Evolutionary conservation across 2,113 vertebrate species (phyloP).

Genomic region (Poecile atricapillus): DNA sequence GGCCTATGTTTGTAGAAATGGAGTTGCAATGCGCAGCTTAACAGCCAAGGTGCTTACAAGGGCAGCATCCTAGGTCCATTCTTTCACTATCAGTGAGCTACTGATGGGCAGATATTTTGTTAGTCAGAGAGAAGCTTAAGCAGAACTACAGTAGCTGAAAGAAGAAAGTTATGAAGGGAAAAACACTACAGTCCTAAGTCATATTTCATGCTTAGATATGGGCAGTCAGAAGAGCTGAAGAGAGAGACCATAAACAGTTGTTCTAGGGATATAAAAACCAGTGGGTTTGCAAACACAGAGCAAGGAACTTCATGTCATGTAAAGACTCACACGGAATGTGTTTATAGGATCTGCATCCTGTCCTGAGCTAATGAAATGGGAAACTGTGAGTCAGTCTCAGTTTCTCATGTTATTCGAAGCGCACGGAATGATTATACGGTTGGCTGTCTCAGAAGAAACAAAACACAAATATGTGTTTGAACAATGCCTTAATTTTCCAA

Average conservation of each 20-base stretch:
- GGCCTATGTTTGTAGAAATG: neutral
- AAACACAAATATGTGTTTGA: slow-evolving; percentile 53
- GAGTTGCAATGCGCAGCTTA: neutral
- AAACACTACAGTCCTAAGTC: neutral
- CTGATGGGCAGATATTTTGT: neutral
- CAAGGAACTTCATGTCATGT: slow-evolving; percentile 19
- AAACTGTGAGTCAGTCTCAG: slow-evolving; percentile 64
- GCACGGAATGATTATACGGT: slow-evolving; percentile 19
- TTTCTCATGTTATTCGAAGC: slow-evolving; percentile 38
- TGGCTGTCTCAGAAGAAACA: slow-evolving; percentile 58
- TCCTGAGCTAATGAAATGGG: slow-evolving; percentile 48
- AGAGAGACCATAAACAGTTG: slow-evolving; percentile 14
- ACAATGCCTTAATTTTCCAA: slow-evolving; percentile 48
- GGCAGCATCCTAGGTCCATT: neutral
- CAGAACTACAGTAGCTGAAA: neutral
- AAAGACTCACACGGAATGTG: slow-evolving; percentile 35
- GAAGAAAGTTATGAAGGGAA: neutral
- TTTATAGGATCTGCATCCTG: slow-evolving; percentile 66
- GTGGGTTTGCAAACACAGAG: neutral
- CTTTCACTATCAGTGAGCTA: neutral
- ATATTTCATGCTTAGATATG: neutral
- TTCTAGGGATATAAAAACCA: neutral
- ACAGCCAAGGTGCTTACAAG: neutral
- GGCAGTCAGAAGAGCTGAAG: neutral
- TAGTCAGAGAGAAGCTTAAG: neutral